phyloP scores from a whole-genome alignment of 2,888 invertebrate species.

The Macrophya annulata region DNA sequence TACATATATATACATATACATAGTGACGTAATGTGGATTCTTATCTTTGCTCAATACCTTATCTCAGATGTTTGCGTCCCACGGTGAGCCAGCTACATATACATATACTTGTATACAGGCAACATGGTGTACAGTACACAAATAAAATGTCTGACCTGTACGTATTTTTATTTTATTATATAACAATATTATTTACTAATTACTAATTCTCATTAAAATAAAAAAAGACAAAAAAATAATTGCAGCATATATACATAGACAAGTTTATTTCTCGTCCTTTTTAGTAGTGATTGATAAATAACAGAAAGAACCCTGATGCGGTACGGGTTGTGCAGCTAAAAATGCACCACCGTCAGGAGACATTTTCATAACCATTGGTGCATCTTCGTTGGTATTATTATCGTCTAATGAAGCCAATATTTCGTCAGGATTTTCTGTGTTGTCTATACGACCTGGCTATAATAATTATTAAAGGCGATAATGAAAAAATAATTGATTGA shows the following conservation, averaged over 20 bases:
- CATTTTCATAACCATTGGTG: conserved; percentile 80
- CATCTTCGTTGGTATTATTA: conserved; percentile 61
- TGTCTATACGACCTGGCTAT: conserved; percentile 63
- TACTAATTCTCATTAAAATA: too few relatives aligned
- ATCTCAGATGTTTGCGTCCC: conserved; percentile 62
- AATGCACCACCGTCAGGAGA: conserved; percentile 83
- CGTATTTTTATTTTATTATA: too few relatives aligned
- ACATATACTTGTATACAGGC: background rate
- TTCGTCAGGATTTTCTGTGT: conserved; percentile 62
- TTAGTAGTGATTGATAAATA: conserved; percentile 81
- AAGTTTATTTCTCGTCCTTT: conserved; percentile 41
- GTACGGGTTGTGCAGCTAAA: conserved; percentile 82
- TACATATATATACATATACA: too few relatives aligned
- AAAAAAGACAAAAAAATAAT: too few relatives aligned
- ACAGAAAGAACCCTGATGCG: conserved; percentile 82
- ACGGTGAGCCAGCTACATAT: background rate
- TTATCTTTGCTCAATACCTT: conserved; percentile 70
- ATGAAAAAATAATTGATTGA: background rate
- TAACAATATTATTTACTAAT: too few relatives aligned
- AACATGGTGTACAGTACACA: too few relatives aligned
- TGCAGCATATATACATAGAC: background rate
- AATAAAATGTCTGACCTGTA: too few relatives aligned
- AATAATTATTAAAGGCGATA: background rate
- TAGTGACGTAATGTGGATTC: conserved; percentile 66
- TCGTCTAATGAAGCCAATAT: conserved; percentile 57